Evolutionary conservation across 1,140 invertebrate species (phyloP), one percentile per base, ranked within the genome.

Genomic region (Oryzaephilus surinamensis): DNA sequence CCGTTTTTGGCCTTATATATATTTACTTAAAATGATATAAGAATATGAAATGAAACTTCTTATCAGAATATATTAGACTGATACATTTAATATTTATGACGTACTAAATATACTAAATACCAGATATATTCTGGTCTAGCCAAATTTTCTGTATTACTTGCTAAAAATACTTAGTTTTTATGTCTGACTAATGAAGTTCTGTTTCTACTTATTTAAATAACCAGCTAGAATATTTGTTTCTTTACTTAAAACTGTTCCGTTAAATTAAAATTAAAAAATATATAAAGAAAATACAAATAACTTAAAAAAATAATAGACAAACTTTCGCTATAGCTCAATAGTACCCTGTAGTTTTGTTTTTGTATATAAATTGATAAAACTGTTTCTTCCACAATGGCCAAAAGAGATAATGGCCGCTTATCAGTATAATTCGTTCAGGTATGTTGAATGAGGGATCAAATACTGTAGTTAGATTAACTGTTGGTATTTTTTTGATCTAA

Each of bases 401-500:
- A 44, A 34, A n/a, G n/a, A n/a, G n/a, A n/a, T n/a, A n/a, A n/a
- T n/a, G 34, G 32, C 42, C 33, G 33, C 35, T 51, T 49, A 47
- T 53, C 48, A 55, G 46, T 54, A 52, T 50, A 45, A 54, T 48
- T 53, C 51, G 39, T 50, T 58, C 55, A 58, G 55, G 52, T 57
- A 55, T 52, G 55, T 55, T 55, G 55, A 58, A 58, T 48, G 55
- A 45, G 55, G 55, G 55, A 58, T 58, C 55, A 58, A 57, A 52
- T 58, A 55, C 30, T 47, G 52, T 57, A 57, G 52, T 44, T 53
- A 51, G 38, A 32, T 40, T 46, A 46, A 26, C 28, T 36, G 36
- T 44, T 43, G 41, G 37, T 35, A 15, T 27, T 23, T 20, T 24
- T 10, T n/a, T n/a, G n/a, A n/a, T n/a, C n/a, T n/a, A n/a, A n/a